Conservation (phyloP, 53 echinoderm and acorn worm genomes). For the Mesocentrotus franciscanus region DNA sequence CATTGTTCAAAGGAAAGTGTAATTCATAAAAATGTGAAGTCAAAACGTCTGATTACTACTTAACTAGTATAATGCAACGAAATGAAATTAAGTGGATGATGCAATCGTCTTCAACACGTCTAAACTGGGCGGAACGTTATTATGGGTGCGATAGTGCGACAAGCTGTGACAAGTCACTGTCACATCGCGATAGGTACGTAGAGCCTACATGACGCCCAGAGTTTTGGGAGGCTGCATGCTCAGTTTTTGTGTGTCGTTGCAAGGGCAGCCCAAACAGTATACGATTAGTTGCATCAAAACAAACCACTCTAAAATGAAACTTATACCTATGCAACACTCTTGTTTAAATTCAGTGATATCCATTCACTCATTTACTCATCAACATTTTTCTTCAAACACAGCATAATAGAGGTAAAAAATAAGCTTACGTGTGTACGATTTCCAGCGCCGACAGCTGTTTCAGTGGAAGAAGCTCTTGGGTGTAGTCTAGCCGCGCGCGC, state of each 20-base stretch:
- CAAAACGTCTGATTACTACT: too few species aligned
- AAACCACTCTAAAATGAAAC: background rate
- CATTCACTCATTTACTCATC: background rate
- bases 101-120: background rate
- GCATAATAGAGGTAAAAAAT: background rate
- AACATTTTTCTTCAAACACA: background rate
- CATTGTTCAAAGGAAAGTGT: too few species aligned
- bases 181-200: background rate
- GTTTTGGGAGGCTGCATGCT: slow-evolving; percentile 2
- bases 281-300: background rate
- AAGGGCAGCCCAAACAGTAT: background rate
- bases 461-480: too few species aligned
- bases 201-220: background rate
- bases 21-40: too few species aligned
- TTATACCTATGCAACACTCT: background rate
- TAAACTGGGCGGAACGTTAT: too few species aligned
- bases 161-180: too few species aligned
- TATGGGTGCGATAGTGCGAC: background rate
- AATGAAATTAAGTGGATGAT: background rate
- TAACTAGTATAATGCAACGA: background rate
- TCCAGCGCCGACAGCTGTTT: background rate
- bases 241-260: background rate
- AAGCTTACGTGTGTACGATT: background rate
- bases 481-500: too few species aligned
- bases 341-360: background rate